phyloP scores from a whole-genome alignment of 2,113 vertebrate species.

The Machaerirhynchus nigripectus region DNA sequence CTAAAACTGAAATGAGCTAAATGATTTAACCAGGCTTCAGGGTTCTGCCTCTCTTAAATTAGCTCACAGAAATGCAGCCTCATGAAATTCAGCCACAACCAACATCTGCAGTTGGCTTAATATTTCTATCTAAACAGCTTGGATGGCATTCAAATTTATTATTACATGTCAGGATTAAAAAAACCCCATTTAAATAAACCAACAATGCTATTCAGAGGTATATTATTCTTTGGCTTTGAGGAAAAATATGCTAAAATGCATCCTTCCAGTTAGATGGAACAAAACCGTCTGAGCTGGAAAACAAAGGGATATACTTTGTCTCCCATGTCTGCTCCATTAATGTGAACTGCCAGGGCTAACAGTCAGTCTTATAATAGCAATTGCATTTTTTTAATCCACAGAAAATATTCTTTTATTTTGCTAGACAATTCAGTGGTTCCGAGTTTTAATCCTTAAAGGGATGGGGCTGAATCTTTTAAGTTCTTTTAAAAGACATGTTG shows the following conservation, averaged over 20 bases:
- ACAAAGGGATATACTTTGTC: not conserved
- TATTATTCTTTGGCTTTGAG: not conserved
- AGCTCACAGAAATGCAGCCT: not conserved
- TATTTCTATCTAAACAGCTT: not conserved
- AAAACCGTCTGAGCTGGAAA: not conserved
- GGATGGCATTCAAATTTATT: not conserved
- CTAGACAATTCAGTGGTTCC: not conserved
- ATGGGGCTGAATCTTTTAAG: not conserved
- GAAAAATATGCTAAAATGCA: not conserved
- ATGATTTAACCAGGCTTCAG: not conserved
- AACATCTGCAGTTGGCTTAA: not conserved
- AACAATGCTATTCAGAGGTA: not conserved
- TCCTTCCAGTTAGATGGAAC: not conserved
- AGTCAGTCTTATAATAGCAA: not conserved
- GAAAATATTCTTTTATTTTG: not conserved
- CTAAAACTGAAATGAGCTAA: not conserved
- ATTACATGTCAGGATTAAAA: not conserved
- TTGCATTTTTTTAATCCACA: not conserved
- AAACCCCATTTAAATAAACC: not conserved
- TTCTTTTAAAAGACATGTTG: not conserved
- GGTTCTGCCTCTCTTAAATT: not conserved
- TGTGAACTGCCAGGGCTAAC: not conserved
- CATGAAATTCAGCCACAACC: not conserved
- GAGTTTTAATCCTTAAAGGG: not conserved
- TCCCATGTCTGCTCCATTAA: not conserved